A percentile compares a stretch with the other conserved stretches of the same genome.
These are phyloP conservation scores for Himantopus leucocephalus DNA, from an alignment of 2,113 vertebrate species.

Conservation along the genomic window DNA sequence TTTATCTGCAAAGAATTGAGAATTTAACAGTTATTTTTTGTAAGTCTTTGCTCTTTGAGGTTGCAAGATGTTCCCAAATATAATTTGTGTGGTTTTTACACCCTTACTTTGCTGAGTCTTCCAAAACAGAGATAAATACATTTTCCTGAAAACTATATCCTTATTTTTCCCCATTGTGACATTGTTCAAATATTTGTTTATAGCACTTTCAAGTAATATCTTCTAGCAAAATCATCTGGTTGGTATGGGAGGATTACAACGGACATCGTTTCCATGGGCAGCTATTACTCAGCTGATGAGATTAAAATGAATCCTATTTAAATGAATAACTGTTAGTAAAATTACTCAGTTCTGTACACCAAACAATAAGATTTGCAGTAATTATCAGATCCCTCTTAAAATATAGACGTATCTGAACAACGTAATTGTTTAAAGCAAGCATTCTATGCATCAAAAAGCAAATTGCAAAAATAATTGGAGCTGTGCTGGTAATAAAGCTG, in stretches of 20 bases:
- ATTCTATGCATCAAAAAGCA: neutral
- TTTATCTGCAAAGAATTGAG: neutral
- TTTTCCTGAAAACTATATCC: neutral
- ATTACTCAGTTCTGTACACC: neutral
- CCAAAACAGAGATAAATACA: neutral
- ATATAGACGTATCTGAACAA: neutral
- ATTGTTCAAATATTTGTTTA: neutral
- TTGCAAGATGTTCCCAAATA: neutral
- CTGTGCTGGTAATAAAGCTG: slow-evolving; percentile 18
- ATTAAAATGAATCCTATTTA: neutral
- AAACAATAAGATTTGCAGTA: neutral
- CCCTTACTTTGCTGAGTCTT: neutral
- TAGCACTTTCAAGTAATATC: neutral
- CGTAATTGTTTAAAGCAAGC: neutral
- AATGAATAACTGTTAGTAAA: slow-evolving; percentile 23
- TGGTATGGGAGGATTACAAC: neutral
- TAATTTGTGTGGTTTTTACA: neutral
- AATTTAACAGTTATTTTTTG: neutral
- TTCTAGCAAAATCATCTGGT: neutral
- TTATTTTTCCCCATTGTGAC: neutral
- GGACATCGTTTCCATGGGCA: neutral
- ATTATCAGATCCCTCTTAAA: slow-evolving; percentile 11
- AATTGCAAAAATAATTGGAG: slow-evolving; percentile 11
- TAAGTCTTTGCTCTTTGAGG: neutral
- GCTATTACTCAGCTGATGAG: neutral